Base-by-base conservation (phyloP, 1,140 invertebrate species). In the Physella acuta region DNA sequence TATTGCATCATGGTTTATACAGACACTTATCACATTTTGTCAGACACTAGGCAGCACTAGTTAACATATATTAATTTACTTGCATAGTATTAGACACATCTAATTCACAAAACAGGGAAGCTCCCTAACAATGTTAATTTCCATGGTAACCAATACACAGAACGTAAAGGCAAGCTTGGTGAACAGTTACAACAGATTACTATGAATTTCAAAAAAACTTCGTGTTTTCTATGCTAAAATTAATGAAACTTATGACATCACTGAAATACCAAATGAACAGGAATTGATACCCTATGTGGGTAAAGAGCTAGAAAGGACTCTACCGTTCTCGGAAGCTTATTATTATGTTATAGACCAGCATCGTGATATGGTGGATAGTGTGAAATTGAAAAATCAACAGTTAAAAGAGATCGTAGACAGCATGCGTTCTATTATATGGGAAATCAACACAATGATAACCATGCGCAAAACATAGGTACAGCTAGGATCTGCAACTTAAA, bases 381-480 rank as follows among this genome's bases (percentile, higher is more conserved):
- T 97, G 3, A 88, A 92, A 59, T 81, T 92, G 53, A 95, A 94
- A 85, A 97, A 97, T 86, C 90, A 91, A 70, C 94, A 97, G 78
- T 85, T 98, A 3, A 95, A 96, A 82, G 94, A 97, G 86, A 91
- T 97, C 31, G 96, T 97, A 72, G 94, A 96, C 82, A 92, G 94
- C 78, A 86, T 96, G 61, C 87, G 94, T 72, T 90, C 92, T 62
- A 94, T 97, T 62, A 94, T 97, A 77, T 97, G 93, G 90, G 94
- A 97, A 87, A 95, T 97, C 34, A 97, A 97, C 82, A 95, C 94
- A 1, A 97, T 97, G 95, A 87, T 97, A 53, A 91, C 92, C 24
- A 96, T 96, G 94, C 88, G 94, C 31, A 80, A 79, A 66, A 78
- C 75, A 28, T 77, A 73, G 75, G 17, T 26, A n/a, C 16, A 3